Conservation (phyloP, 2,113 vertebrate genomes). For the Elachura formosa region DNA sequence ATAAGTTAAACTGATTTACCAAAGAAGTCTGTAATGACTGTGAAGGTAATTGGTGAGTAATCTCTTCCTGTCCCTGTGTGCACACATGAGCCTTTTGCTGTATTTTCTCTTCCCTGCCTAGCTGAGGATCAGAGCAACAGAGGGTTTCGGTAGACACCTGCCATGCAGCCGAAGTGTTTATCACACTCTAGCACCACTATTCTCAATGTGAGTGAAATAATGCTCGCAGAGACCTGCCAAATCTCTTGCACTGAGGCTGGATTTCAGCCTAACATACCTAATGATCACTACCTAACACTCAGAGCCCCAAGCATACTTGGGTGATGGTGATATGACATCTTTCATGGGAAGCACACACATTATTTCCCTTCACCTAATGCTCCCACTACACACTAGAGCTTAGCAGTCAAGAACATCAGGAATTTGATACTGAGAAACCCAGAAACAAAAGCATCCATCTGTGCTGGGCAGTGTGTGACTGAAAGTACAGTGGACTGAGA, state of each 20-base stretch:
- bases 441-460: not conserved
- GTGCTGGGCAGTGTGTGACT: not conserved
- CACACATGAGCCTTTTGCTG: not conserved
- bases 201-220: not conserved
- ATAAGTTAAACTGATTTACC: not conserved
- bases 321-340: no score
- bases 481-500: not conserved
- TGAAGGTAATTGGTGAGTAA: not conserved
- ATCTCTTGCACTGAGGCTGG: not conserved
- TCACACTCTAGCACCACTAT: not conserved
- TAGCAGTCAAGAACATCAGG: not conserved
- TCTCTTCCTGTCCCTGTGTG: not conserved
- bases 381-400: not conserved
- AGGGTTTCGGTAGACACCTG: not conserved
- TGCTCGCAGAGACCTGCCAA: not conserved
- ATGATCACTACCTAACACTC: no score
- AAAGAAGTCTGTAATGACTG: not conserved
- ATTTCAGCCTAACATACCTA: not conserved
- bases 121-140: not conserved
- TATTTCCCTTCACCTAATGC: not conserved
- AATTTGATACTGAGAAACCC: not conserved
- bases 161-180: not conserved
- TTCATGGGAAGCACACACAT: not conserved
- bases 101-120: not conserved
- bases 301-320: no score